Percentiles rank a stretch among this genome's conserved stretches.
Conservation (phyloP, 2,113 vertebrate genomes). For the Solea senegalensis region DNA sequence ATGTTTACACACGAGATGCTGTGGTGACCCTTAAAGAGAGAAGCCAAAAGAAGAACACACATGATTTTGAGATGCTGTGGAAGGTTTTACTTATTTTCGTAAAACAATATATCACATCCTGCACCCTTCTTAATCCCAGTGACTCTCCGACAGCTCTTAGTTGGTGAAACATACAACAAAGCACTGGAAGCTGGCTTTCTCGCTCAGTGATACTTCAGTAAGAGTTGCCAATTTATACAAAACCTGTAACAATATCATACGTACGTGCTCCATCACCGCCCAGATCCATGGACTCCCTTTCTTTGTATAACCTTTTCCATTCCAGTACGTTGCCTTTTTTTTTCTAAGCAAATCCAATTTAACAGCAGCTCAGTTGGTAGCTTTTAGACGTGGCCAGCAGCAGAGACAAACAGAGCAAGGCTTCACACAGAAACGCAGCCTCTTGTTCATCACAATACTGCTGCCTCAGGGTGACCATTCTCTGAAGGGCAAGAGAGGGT, state of each 20-base stretch:
- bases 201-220: not conserved
- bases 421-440: not conserved
- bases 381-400: slow-evolving; percentile 5
- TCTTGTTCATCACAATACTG: not conserved
- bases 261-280: not conserved
- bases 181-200: not conserved
- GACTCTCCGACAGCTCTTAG: not conserved
- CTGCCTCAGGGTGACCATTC: not conserved
- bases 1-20: too few species aligned
- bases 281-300: slow-evolving; percentile 1
- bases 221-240: slow-evolving; percentile 1
- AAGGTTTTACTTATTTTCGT: not conserved
- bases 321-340: not conserved
- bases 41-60: too few species aligned
- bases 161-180: not conserved
- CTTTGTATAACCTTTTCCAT: not conserved
- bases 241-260: slow-evolving; percentile 3
- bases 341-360: slow-evolving; percentile 4
- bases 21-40: too few species aligned
- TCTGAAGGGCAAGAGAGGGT: not conserved
- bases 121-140: too few species aligned
- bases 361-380: slow-evolving; percentile 8
- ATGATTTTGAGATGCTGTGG: too few species aligned
- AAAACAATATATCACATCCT: not conserved
- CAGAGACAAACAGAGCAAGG: slow-evolving; percentile 4